Evolutionary conservation across 1,140 invertebrate species (phyloP).

Genomic region (Drosophila parvula): DNA sequence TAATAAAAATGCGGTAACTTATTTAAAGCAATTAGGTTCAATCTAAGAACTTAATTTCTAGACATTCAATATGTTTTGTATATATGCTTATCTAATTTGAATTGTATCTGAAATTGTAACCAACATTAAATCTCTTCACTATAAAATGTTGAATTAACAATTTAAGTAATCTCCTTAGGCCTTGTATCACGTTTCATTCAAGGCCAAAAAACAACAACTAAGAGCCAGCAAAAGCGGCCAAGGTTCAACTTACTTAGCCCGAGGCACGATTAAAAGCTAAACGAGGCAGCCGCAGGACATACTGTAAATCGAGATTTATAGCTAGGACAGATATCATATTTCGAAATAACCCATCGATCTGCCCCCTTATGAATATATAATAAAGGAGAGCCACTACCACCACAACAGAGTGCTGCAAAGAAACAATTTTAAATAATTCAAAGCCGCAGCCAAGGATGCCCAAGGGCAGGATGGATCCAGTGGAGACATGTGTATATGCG

Average conservation of each 20-base stretch:
- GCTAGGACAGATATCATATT: conserved; percentile 32
- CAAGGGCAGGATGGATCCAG: conserved; percentile 36
- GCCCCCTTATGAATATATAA: conserved; percentile 65
- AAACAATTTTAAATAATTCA: conserved; percentile 80
- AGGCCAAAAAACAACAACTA: neutral
- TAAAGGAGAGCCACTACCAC: conserved; percentile 7
- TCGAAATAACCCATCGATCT: conserved; percentile 25
- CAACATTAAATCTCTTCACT: neutral
- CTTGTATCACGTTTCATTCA: neutral
- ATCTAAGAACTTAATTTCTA: neutral
- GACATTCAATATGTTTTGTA: neutral
- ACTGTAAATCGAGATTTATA: conserved; percentile 41
- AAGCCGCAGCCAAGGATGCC: conserved; percentile 59
- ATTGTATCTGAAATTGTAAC: too few species aligned
- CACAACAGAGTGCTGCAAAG: conserved; percentile 41
- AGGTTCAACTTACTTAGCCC: neutral
- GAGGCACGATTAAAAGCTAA: conserved; percentile 52
- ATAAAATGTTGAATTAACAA: neutral
- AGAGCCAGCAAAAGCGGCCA: too few species aligned
- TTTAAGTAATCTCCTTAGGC: neutral
- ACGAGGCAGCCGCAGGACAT: neutral
- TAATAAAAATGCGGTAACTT: too few species aligned
- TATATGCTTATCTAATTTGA: neutral
- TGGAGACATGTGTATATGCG: conserved; percentile 42
- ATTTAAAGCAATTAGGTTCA: too few species aligned